Conservation (phyloP, 2,888 invertebrate species). For the Acleris holmiana region DNA sequence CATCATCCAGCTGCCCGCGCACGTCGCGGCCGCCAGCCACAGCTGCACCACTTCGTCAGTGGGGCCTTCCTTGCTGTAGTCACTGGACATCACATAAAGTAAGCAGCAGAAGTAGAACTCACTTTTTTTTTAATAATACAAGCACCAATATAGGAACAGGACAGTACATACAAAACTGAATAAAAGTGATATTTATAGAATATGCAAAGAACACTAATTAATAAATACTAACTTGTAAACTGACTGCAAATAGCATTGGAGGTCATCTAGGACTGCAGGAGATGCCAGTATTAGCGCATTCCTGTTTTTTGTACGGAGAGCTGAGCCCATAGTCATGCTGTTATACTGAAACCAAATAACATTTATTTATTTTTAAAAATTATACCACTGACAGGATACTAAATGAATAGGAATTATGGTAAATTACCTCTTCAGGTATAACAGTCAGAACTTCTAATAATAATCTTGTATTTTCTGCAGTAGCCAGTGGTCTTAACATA, state of each 20-base stretch:
- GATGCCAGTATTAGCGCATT: constrained; percentile 68
- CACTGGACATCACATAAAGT: constrained; percentile 43
- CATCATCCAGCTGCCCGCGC: constrained; percentile 72
- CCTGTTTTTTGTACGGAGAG: constrained; percentile 65
- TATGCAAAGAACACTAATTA: background rate
- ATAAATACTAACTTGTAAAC: constrained; percentile 68
- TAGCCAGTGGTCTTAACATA: constrained; percentile 87
- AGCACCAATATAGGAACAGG: too few species aligned
- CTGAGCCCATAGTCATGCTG: constrained; percentile 79
- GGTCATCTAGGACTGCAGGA: constrained; percentile 74
- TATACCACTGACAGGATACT: constrained; percentile 5
- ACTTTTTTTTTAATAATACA: too few species aligned
- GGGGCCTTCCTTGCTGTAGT: constrained; percentile 63
- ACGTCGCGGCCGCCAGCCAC: constrained; percentile 68
- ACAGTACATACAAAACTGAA: too few species aligned
- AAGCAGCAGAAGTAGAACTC: too few species aligned
- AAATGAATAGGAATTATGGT: constrained; percentile 21
- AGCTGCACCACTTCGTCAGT: constrained; percentile 59
- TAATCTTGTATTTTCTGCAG: constrained; percentile 71
- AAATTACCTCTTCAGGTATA: constrained; percentile 93
- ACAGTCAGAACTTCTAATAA: constrained; percentile 93
- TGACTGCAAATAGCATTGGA: constrained; percentile 66
- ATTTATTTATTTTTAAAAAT: background rate
- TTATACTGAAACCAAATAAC: constrained; percentile 59
- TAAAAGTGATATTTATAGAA: too few species aligned